phyloP scores from a whole-genome alignment of 35 echinoderm and acorn worm species.

The Strongylocentrotus purpuratus region DNA sequence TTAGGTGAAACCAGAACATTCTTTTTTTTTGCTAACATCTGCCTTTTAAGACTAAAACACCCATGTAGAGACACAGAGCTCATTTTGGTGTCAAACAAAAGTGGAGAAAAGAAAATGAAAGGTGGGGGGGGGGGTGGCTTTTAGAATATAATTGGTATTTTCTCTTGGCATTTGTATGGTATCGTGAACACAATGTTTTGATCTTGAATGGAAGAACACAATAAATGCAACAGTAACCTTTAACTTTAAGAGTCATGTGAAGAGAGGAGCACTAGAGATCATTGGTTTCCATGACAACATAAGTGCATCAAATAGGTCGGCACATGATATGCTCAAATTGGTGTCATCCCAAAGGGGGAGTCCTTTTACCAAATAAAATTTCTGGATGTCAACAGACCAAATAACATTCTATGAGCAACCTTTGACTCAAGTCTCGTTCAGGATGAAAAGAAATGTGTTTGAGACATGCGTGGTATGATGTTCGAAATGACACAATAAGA shows the following conservation, averaged over 20 bases:
- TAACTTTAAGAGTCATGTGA: slow-evolving; percentile 3
- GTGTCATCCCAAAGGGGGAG: slow-evolving; percentile 14
- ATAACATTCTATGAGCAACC: not conserved
- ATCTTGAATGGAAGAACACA: not conserved
- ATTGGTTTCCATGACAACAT: not conserved
- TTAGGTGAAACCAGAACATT: too few relatives aligned
- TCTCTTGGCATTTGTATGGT: not conserved
- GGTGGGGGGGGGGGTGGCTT: too few relatives aligned
- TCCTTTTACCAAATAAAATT: slow-evolving; percentile 19
- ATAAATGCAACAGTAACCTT: not conserved
- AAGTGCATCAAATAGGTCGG: slow-evolving; percentile 10
- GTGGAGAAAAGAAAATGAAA: too few relatives aligned
- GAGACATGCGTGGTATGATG: not conserved
- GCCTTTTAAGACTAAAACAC: too few relatives aligned
- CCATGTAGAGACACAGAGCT: too few relatives aligned
- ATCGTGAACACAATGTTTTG: not conserved
- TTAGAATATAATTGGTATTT: too few relatives aligned
- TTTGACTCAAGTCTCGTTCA: not conserved
- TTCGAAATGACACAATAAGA: not conserved
- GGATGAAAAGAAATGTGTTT: slow-evolving; percentile 1
- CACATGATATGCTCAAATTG: not conserved
- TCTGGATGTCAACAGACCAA: slow-evolving; percentile 16
- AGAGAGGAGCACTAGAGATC: not conserved
- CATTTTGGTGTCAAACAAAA: too few relatives aligned
- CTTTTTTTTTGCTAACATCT: too few relatives aligned